Conservation (phyloP, 2,113 vertebrate species). For the Anguilla rostrata region DNA sequence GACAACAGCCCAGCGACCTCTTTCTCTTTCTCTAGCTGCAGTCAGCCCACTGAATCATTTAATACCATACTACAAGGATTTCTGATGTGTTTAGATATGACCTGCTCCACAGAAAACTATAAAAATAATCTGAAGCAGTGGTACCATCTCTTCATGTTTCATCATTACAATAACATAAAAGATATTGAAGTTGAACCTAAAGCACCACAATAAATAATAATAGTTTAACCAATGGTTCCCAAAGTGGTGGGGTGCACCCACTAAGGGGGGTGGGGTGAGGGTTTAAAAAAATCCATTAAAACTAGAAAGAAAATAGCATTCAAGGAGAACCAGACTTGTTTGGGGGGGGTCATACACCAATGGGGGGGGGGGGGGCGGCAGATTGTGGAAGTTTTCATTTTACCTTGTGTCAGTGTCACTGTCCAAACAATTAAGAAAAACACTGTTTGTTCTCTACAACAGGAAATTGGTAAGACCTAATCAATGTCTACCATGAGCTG, state of each 20-base stretch:
- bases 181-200: no score
- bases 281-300: no score
- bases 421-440: not conserved
- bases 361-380: no score
- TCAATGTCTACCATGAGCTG: not conserved
- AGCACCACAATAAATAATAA: no score
- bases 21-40: constrained; percentile 6
- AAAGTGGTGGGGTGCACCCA: no score
- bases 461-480: not conserved
- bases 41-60: constrained; percentile 8
- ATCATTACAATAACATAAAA: not conserved
- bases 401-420: no score
- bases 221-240: no score
- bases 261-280: no score
- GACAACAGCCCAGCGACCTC: constrained; percentile 8
- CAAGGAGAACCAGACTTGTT: no score
- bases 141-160: not conserved
- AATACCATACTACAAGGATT: not conserved
- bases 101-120: not conserved
- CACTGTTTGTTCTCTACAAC: not conserved
- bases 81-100: not conserved
- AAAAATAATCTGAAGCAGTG: not conserved
- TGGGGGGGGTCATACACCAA: no score
- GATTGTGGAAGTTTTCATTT: not conserved
- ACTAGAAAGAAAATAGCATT: no score